Conservation (phyloP, 2,797 vertebrate genomes). For the Melanotaenia boesemani region DNA sequence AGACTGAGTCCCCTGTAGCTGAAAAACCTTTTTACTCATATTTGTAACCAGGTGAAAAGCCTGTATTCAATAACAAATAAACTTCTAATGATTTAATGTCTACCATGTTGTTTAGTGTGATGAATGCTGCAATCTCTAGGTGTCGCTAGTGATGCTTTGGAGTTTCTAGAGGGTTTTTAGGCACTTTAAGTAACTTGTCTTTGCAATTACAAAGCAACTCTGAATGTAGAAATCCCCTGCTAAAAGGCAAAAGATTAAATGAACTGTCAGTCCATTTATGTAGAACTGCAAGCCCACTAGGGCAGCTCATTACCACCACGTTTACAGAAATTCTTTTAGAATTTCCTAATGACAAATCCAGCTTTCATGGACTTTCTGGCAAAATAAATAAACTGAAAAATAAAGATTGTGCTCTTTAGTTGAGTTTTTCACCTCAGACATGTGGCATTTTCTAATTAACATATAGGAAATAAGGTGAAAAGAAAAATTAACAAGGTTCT, state of each 20-base stretch:
- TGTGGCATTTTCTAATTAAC: slow-evolving; percentile 4
- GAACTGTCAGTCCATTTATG: slow-evolving; percentile 2
- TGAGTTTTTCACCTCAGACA: slow-evolving; percentile 40
- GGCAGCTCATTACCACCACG: background rate
- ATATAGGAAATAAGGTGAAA: slow-evolving; percentile 13
- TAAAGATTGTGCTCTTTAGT: slow-evolving; percentile 41
- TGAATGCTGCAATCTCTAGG: background rate
- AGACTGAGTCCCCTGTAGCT: background rate
- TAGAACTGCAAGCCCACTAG: background rate
- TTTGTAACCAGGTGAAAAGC: background rate
- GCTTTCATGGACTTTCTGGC: background rate
- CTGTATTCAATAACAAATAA: background rate
- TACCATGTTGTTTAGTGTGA: background rate
- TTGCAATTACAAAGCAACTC: background rate
- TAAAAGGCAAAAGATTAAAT: slow-evolving; percentile 17
- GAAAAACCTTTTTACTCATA: background rate
- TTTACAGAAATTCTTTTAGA: background rate
- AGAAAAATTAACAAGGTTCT: slow-evolving; percentile 8
- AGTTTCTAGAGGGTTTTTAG: background rate
- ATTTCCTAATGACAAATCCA: background rate
- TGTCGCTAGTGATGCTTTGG: background rate
- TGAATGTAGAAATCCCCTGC: background rate
- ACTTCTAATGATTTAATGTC: background rate
- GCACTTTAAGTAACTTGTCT: background rate
- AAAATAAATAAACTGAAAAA: slow-evolving; percentile 26